Evolutionary conservation across 2,797 vertebrate species (phyloP).

Genomic region (Chelonia mydas): DNA sequence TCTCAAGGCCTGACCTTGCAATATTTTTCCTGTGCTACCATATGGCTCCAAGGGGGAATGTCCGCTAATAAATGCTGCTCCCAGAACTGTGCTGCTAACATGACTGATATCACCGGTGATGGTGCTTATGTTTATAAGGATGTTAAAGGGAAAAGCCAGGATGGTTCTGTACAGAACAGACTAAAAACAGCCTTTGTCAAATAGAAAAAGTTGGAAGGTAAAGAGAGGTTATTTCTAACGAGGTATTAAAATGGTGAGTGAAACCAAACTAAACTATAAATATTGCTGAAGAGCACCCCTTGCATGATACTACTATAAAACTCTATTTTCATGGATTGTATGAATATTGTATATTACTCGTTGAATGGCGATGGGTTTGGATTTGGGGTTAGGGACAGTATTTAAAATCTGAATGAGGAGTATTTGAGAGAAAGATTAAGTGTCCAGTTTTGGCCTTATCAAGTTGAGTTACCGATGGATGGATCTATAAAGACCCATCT

Average conservation of each 20-base stretch:
- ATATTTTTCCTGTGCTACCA: not conserved
- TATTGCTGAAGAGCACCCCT: not conserved
- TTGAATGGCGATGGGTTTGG: not conserved
- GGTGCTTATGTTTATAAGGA: not conserved
- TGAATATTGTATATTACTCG: not conserved
- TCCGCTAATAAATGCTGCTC: not conserved
- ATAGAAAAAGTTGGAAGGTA: not conserved
- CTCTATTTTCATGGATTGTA: not conserved
- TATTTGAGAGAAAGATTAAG: not conserved
- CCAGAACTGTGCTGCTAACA: not conserved
- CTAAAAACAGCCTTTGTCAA: not conserved
- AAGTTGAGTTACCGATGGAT: not conserved
- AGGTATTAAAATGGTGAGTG: not conserved
- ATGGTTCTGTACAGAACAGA: not conserved
- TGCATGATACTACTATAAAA: not conserved
- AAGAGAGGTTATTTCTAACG: not conserved
- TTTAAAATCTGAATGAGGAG: not conserved
- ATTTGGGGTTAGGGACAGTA: not conserved
- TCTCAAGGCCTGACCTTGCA: slow-evolving; percentile 1
- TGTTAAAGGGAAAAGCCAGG: slow-evolving; percentile 35
- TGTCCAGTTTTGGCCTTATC: not conserved
- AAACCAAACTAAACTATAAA: not conserved
- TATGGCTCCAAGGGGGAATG: not conserved
- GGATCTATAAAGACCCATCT: not conserved
- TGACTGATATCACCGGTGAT: not conserved